These are phyloP conservation scores for Macroglossus sobrinus DNA, from an alignment of 2,113 vertebrate species.

Conservation along the genomic window DNA sequence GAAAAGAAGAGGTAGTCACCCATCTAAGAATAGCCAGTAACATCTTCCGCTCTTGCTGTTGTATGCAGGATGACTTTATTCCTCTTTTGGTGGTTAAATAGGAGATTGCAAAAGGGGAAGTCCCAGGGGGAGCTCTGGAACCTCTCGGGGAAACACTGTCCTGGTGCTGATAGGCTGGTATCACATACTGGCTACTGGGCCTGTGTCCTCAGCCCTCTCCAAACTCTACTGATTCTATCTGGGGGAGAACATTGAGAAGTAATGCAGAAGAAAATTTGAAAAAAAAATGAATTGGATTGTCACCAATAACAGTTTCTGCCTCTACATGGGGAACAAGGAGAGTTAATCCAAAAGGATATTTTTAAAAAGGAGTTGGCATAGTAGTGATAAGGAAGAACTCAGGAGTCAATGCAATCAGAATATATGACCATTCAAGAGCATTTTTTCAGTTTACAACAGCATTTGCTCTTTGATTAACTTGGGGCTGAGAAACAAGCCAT, in stretches of 20 bases:
- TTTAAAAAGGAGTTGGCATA: not conserved
- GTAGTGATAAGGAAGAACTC: not conserved
- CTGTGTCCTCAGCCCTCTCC: not conserved
- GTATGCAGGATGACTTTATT: not conserved
- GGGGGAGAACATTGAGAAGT: not conserved
- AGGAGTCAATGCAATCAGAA: not conserved
- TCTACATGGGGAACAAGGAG: not conserved
- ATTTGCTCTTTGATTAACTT: conserved; percentile 33
- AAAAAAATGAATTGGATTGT: not conserved
- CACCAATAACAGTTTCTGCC: not conserved
- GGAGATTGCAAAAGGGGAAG: not conserved
- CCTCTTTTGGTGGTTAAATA: not conserved
- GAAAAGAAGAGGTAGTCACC: not conserved
- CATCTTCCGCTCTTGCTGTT: not conserved
- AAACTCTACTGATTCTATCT: not conserved
- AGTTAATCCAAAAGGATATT: not conserved
- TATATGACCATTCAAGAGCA: not conserved
- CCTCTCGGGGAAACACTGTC: not conserved
- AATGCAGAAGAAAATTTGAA: not conserved
- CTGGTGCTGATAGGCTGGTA: not conserved
- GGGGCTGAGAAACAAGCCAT: conserved; percentile 24
- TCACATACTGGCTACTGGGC: not conserved
- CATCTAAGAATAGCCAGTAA: not conserved
- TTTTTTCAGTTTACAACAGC: not conserved
- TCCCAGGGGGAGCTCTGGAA: not conserved